Percentiles rank a stretch among this genome's conserved stretches.
Evolutionary conservation across 2,888 invertebrate species (phyloP).

Genomic region (Philereme transversata): DNA sequence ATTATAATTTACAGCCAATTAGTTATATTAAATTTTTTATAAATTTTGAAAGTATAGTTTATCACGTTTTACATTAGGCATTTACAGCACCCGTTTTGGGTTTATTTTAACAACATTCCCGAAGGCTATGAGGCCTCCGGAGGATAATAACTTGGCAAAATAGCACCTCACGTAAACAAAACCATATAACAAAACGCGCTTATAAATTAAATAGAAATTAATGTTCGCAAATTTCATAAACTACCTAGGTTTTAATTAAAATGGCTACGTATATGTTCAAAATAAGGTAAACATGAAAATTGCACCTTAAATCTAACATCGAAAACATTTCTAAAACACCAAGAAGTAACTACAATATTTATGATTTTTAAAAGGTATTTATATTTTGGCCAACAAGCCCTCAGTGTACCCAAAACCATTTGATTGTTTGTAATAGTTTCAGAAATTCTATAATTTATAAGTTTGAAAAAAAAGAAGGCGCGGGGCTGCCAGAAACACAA

Average conservation of each 20-base stretch:
- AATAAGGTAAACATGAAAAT: not conserved
- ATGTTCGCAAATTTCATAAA: not conserved
- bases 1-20: not conserved
- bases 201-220: not conserved
- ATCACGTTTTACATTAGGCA: not conserved
- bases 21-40: not conserved
- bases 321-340: conserved; percentile 4
- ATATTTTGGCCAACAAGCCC: conserved; percentile 23
- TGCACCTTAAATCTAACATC: conserved; percentile 16
- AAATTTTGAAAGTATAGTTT: not conserved
- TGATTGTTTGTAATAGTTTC: not conserved
- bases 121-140: not conserved
- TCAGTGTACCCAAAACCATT: not conserved
- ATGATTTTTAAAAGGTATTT: not conserved
- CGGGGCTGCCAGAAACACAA: conserved; percentile 7
- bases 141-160: conserved; percentile 6
- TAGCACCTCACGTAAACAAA: conserved; percentile 2
- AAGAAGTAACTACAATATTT: not conserved
- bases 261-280: not conserved
- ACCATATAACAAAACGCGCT: conserved; percentile 1
- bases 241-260: too few relatives aligned
- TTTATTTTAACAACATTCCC: conserved; percentile 2
- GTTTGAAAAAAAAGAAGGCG: not conserved
- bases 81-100: conserved; percentile 1
- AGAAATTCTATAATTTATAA: conserved; percentile 8